Conservation (phyloP, 2,113 vertebrate genomes). For the chimpanzee (Pan troglodytes) region DNA sequence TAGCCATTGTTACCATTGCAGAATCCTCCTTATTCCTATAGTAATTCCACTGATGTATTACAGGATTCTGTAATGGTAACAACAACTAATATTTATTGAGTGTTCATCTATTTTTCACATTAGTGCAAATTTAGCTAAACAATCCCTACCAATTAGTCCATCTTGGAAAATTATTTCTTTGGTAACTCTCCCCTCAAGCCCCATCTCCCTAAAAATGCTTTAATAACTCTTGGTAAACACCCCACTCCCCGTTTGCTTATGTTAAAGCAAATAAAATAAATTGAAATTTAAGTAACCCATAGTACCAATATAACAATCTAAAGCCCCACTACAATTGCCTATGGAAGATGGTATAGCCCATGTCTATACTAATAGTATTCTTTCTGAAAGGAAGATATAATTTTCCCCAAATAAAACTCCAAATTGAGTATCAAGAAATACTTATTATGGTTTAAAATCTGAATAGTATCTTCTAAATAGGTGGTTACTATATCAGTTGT, state of each 20-base stretch:
- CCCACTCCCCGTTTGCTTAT: not conserved
- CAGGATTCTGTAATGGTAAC: too few species aligned
- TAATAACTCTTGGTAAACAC: not conserved
- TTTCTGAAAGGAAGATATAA: slow-evolving; percentile 16
- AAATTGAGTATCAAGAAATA: not conserved
- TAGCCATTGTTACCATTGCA: not conserved
- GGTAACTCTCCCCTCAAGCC: not conserved
- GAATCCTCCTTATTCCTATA: not conserved
- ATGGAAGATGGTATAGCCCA: not conserved
- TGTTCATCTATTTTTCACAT: not conserved
- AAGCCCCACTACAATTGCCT: not conserved
- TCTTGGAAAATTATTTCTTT: not conserved
- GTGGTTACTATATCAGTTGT: not conserved
- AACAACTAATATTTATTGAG: not conserved
- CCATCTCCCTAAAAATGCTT: not conserved
- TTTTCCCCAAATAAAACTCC: not conserved
- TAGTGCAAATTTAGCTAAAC: not conserved
- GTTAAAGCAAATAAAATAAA: slow-evolving; percentile 1
- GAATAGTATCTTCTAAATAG: not conserved
- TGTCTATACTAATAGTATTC: not conserved
- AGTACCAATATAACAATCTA: not conserved
- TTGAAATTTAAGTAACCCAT: not conserved
- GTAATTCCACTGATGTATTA: not conserved
- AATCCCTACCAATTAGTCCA: not conserved
- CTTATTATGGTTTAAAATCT: not conserved